Percentiles rank a stretch among this genome's conserved stretches.
These are phyloP conservation scores for Serilophus lunatus DNA, from an alignment of 2,113 vertebrate species.

Conservation along the genomic window DNA sequence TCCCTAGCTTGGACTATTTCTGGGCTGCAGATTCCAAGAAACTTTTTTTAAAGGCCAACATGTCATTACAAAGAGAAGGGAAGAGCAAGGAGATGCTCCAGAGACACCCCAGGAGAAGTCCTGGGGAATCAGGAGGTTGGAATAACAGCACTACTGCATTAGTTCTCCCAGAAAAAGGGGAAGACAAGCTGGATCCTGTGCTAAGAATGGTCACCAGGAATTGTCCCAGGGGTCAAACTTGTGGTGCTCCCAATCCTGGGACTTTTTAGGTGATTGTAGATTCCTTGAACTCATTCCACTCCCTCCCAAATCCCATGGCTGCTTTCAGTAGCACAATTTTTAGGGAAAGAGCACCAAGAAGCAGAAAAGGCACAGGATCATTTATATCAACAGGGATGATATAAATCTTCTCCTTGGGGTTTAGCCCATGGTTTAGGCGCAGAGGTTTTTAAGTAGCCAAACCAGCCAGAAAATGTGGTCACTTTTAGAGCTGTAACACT, in stretches of 20 bases:
- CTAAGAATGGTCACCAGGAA: background rate
- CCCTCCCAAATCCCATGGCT: background rate
- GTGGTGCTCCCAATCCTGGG: accelerated
- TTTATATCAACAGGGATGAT: background rate
- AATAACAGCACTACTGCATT: accelerated
- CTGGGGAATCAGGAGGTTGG: background rate
- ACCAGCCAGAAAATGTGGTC: background rate
- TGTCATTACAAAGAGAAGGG: too few relatives aligned
- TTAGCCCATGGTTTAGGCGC: background rate
- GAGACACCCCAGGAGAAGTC: background rate
- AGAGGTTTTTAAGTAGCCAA: background rate
- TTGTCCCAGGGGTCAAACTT: accelerated
- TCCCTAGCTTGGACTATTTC: background rate
- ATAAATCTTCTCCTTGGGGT: background rate
- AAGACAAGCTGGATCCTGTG: background rate
- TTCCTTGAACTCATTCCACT: background rate
- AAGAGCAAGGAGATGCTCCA: background rate
- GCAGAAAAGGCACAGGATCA: background rate
- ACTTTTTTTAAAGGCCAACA: background rate
- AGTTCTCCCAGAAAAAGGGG: background rate
- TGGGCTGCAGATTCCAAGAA: background rate
- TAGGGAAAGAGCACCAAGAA: background rate
- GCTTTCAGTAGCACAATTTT: background rate
- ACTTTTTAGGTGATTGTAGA: background rate
- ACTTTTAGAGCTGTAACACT: background rate